These are phyloP conservation scores for Diarsia brunnea DNA, from an alignment of 2,888 invertebrate species.

Conservation along the genomic window DNA sequence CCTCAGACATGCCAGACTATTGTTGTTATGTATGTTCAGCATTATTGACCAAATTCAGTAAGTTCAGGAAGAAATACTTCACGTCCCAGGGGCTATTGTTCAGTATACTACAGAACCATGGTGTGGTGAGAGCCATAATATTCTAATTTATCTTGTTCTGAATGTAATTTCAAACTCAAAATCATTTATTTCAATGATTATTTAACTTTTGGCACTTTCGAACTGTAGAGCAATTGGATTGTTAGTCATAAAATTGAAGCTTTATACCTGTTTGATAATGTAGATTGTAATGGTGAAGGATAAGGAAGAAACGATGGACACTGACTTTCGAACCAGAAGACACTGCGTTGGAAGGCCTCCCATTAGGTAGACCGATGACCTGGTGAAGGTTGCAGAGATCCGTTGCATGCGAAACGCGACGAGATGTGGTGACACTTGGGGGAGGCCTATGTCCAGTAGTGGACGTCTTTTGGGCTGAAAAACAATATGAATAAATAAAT, in stretches of 20 bases:
- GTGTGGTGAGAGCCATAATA: slow-evolving; percentile 17
- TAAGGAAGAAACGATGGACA: not conserved
- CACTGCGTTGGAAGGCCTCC: too few species aligned
- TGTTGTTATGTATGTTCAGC: slow-evolving; percentile 39
- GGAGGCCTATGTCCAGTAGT: too few species aligned
- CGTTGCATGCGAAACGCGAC: too few species aligned
- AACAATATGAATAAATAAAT: not conserved
- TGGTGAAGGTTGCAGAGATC: too few species aligned
- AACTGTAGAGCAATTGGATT: not conserved
- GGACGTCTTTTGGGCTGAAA: too few species aligned
- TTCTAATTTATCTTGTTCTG: not conserved
- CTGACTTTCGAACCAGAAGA: not conserved
- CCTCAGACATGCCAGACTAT: slow-evolving; percentile 40
- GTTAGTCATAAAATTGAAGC: not conserved
- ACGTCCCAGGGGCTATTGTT: slow-evolving; percentile 35
- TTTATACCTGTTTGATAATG: not conserved
- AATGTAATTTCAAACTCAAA: not conserved
- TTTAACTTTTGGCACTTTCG: too few species aligned
- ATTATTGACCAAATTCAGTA: slow-evolving; percentile 31
- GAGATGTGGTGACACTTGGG: too few species aligned
- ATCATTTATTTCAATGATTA: not conserved
- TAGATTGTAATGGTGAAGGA: not conserved
- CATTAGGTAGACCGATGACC: too few species aligned
- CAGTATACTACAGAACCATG: slow-evolving; percentile 39
- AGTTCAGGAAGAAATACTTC: slow-evolving; percentile 41